These are phyloP conservation scores for Stomatorhinus walkeri DNA, from an alignment of 2,797 vertebrate genomes.

Conservation along the genomic window DNA sequence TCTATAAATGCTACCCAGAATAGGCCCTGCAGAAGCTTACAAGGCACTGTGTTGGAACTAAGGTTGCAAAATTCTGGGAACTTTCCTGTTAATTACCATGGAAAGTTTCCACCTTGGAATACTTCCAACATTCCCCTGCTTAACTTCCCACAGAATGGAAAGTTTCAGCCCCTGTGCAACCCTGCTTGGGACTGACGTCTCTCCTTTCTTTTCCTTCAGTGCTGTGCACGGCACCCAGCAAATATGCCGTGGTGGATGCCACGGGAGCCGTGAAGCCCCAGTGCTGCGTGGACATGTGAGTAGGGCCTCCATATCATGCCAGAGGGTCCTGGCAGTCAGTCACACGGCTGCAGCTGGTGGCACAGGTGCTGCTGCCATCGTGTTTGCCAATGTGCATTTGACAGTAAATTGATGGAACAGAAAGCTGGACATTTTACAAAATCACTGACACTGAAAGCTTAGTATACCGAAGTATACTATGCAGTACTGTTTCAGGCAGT, in stretches of 20 bases:
- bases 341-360: background rate
- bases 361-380: background rate
- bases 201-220: slow-evolving; percentile 59
- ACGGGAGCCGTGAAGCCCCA: slow-evolving; percentile 95
- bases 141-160: background rate
- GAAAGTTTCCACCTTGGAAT: background rate
- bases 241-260: slow-evolving; percentile 91
- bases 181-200: background rate
- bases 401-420: background rate
- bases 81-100: background rate
- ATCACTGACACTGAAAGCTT: background rate
- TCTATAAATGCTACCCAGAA: background rate
- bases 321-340: background rate
- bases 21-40: background rate
- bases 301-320: slow-evolving; percentile 41
- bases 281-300: slow-evolving; percentile 98
- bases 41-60: background rate
- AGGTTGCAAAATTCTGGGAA: background rate
- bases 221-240: slow-evolving; percentile 96
- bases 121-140: background rate
- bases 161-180: background rate
- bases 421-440: background rate
- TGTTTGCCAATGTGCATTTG: background rate
- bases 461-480: background rate
- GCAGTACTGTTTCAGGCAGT: background rate